Evolutionary conservation across 1,140 invertebrate species (phyloP).

Genomic region (Drosophila sucinea): DNA sequence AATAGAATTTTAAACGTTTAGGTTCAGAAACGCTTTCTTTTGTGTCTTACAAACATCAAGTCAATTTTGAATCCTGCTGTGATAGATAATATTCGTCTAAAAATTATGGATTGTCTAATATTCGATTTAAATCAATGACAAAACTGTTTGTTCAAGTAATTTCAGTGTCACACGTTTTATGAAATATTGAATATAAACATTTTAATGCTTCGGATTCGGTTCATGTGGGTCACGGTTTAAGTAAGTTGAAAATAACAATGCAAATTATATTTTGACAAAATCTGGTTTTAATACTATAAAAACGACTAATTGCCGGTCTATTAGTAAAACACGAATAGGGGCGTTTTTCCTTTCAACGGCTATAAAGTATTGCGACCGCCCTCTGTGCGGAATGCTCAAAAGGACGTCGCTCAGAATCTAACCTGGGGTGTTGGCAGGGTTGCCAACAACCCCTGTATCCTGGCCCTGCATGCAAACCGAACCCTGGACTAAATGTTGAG

Average conservation of each 20-base stretch:
- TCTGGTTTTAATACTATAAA: conserved; percentile 40
- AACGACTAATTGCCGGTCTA: conserved; percentile 57
- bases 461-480: conserved; percentile 7
- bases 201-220: conserved; percentile 7
- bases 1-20: too few relatives aligned
- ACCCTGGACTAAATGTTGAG: background rate
- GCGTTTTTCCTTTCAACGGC: conserved; percentile 43
- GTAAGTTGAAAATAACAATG: conserved; percentile 6
- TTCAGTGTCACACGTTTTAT: background rate
- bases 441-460: conserved; percentile 51
- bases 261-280: conserved; percentile 32
- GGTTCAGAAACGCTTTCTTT: too few relatives aligned
- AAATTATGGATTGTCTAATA: background rate
- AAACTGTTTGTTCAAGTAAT: background rate
- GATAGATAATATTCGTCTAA: too few relatives aligned
- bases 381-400: conserved; percentile 40
- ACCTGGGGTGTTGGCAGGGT: conserved; percentile 21
- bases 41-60: too few relatives aligned
- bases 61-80: too few relatives aligned
- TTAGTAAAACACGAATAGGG: conserved; percentile 44
- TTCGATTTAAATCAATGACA: background rate
- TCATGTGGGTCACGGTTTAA: background rate
- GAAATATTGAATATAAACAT: conserved; percentile 4
- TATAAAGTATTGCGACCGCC: conserved; percentile 41
- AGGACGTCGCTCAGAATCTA: conserved; percentile 37